These are phyloP conservation scores for Anoplius nigerrimus DNA, from an alignment of 2,888 invertebrate genomes.

Conservation along the genomic window DNA sequence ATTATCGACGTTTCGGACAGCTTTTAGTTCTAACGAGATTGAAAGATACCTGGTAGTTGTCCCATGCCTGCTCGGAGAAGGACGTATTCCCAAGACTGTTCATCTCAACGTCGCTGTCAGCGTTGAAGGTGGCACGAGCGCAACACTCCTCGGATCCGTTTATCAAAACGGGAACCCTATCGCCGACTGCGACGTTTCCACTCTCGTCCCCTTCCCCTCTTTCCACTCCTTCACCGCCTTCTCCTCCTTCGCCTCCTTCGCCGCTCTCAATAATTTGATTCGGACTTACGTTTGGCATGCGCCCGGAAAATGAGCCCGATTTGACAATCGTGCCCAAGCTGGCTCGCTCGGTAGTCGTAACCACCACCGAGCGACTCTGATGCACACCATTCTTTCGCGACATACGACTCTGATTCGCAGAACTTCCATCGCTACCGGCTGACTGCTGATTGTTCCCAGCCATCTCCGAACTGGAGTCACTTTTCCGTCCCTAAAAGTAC, in stretches of 20 bases:
- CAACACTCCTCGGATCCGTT: conserved; percentile 55
- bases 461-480: conserved; percentile 79
- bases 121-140: conserved; percentile 61
- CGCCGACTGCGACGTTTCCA: too few species aligned
- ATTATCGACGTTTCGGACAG: background rate
- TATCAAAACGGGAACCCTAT: conserved; percentile 27
- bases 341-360: conserved; percentile 63
- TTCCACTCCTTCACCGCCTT: too few species aligned
- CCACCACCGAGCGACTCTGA: conserved; percentile 44
- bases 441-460: conserved; percentile 65
- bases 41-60: conserved; percentile 90
- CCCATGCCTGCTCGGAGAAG: conserved; percentile 96
- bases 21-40: background rate
- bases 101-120: conserved; percentile 82
- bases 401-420: conserved; percentile 69
- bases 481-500: conserved; percentile 76
- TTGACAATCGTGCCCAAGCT: conserved; percentile 79
- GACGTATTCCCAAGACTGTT: conserved; percentile 78
- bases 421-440: conserved; percentile 70
- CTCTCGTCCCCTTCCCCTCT: too few species aligned
- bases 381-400: conserved; percentile 53
- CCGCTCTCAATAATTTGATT: too few species aligned
- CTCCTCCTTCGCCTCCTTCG: too few species aligned
- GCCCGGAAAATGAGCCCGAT: conserved; percentile 85
- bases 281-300: conserved; percentile 72